Base-by-base conservation (phyloP, 2,113 vertebrate species). In the Rhagologus leucostigma region DNA sequence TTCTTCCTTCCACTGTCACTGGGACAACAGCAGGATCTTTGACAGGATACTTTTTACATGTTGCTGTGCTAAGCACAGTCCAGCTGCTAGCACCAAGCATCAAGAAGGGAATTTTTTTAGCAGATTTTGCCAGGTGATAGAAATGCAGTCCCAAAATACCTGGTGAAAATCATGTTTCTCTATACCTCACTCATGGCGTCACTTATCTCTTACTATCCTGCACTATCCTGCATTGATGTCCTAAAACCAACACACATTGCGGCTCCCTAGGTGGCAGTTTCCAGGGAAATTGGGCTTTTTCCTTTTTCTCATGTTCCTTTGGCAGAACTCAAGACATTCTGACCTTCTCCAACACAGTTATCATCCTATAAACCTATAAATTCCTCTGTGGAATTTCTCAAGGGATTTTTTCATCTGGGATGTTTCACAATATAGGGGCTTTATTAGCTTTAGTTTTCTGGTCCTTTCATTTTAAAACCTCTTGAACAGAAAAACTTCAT, bases 1-100 rank as follows among this genome's bases (percentile, higher is more conserved):
- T 63, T 84, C 52, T 55, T 4, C 4, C 55, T 87, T 63, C 33
- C 41, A 21, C 27, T 78, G 29, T 47, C 57, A 68, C 41, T 33
- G 41, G 17, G 27, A 70, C 44, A 56, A 32, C 4, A 5, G 33
- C 29, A 87, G 44, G 37, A 53, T 27, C 55, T 71, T 65, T 33
- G 30, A n/a, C 47, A 32, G 0, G 1, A 49, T 39, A 16, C 19
- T 13, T 74, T 27, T 79, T 16, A 49, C 1, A 1, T 12, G 24
- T 32, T 42, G 23, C 21, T 63, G 23, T 46, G 35, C 41, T 16
- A 7, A 77, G 37, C n/a, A 49, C 21, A n/a, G 16, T 47, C 19
- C 35, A 41, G 39, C 35, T 3, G 2, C 49, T 12, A 41, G 33
- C 59, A 80, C 20, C 26, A 37, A 57, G 37, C 13, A 59, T 13